Base-by-base conservation (phyloP, 2,113 vertebrate species). In the Corythornis madagascariensis region DNA sequence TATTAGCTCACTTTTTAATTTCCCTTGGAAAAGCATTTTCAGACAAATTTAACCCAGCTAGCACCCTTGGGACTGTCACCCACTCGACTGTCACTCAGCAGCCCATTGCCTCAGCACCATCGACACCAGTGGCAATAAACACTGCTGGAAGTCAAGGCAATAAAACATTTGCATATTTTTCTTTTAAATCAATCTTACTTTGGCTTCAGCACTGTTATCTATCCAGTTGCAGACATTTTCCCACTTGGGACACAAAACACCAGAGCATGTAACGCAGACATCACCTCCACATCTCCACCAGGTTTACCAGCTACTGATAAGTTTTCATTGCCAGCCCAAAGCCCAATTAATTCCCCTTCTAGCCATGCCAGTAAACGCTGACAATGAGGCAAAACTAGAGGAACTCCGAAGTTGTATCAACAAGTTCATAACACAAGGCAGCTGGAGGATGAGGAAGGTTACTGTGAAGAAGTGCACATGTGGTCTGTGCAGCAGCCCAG, bases 231-330 rank as follows among this genome's bases (percentile, higher is more conserved):
- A 38, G 42, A 24, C n/a, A 48, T 33, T 61, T 64, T 57, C 48
- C 42, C 65, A 47, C 1, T 2, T 13, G 80, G 53, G 42, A 38
- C 38, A n/a, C 53, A 72, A 43, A 48, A 13, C 61, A 59, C 43
- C 33, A n/a, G 16, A 66, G 45, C 0, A 17, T 2, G 5, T 16
- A 40, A 61, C 11, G 52, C 22, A 81, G 33, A 53, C 9, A 5
- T 25, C 48, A 63, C 13, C 52, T 63, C 47, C 1, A 0, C 2
- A 43, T 7, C 56, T 43, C 66, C 11, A 7, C 0, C 11, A 31
- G 38, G 45, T 75, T 72, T 56, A 42, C 59, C 80, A 86, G 48
- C 31, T 60, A 10, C 38, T 45, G 16, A 18, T 4, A 43, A 0
- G 1, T 26, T 43, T 57, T 35, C 14, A 69, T 3, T 69, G 50